Conservation (phyloP, 2,888 invertebrate genomes). For the Dryobota labecula region DNA sequence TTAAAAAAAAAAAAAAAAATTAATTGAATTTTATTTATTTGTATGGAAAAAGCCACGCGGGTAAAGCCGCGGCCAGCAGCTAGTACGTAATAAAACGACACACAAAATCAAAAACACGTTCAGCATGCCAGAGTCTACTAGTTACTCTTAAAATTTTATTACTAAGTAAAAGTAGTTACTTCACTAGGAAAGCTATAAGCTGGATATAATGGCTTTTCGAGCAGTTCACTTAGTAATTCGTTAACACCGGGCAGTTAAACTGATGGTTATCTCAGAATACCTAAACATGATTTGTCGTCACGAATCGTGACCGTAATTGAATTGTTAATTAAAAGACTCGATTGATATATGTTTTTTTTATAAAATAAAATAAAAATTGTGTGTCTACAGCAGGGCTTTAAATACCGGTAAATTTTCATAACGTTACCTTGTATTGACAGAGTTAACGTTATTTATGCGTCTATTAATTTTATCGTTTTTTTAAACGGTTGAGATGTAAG, state of each 20-base stretch:
- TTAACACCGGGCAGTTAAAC: slow-evolving; percentile 19
- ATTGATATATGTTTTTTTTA: background rate
- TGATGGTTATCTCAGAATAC: slow-evolving; percentile 31
- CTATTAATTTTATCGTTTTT: no score
- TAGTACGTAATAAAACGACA: no score
- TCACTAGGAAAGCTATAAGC: slow-evolving; percentile 19
- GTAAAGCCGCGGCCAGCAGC: no score
- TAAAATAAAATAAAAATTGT: no score
- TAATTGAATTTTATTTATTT: no score
- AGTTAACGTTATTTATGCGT: no score
- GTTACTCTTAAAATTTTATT: background rate
- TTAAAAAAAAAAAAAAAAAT: no score
- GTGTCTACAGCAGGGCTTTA: no score
- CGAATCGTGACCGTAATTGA: slow-evolving; percentile 1
- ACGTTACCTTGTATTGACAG: no score
- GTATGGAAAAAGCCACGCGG: no score
- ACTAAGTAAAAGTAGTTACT: slow-evolving; percentile 9
- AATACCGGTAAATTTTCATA: no score
- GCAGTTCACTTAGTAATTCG: slow-evolving; percentile 24
- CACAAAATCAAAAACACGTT: background rate
- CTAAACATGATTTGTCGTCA: background rate
- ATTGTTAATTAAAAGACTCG: background rate
- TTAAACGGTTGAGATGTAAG: no score
- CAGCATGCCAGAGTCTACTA: slow-evolving; percentile 2
- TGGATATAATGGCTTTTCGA: slow-evolving; percentile 22